These are phyloP conservation scores for Catalaphyllia jardinei DNA, from an alignment of 64 coral and sea anemone species.

Conservation along the genomic window DNA sequence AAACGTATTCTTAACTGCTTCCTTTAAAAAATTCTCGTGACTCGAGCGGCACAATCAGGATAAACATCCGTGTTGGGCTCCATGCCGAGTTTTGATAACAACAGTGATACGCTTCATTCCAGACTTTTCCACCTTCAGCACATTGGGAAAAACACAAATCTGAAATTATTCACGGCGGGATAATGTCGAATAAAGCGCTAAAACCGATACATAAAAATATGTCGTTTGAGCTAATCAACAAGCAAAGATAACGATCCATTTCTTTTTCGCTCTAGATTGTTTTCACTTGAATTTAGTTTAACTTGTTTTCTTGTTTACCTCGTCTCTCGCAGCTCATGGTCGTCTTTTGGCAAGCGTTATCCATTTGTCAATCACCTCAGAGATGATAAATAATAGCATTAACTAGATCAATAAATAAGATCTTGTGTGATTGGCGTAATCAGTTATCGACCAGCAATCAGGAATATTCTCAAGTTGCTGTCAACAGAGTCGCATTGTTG, in stretches of 20 bases:
- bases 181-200: neutral
- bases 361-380: neutral
- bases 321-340: neutral
- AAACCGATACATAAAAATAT: neutral
- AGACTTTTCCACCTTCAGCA: neutral
- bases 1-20: neutral
- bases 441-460: too few relatives aligned
- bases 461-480: too few relatives aligned
- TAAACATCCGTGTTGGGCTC: neutral
- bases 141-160: neutral
- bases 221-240: neutral
- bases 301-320: constrained; percentile 29
- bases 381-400: constrained; percentile 2
- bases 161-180: neutral
- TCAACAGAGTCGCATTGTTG: neutral
- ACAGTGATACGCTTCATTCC: neutral
- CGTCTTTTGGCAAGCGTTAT: constrained; percentile 18
- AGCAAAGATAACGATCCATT: neutral
- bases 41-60: neutral
- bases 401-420: constrained; percentile 20
- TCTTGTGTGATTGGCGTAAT: constrained; percentile 4
- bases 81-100: constrained; percentile 8
- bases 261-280: neutral
- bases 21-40: neutral
- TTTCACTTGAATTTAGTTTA: neutral